Conservation (phyloP, 2,113 vertebrate genomes). For the Strigops habroptila region DNA sequence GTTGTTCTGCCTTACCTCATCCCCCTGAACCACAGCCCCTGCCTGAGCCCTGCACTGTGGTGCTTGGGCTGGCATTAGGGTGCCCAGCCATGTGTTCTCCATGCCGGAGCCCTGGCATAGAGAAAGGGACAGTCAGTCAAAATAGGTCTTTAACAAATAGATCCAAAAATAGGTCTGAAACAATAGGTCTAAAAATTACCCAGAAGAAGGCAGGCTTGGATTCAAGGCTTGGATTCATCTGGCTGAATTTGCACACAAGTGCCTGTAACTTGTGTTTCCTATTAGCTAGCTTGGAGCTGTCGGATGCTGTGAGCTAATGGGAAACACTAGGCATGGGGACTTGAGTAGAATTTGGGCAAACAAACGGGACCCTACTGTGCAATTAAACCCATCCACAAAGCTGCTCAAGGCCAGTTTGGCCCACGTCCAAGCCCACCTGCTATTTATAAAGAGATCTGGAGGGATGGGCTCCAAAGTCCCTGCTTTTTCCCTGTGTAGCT, state of each 20-base stretch:
- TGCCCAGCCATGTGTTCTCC: neutral
- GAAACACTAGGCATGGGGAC: neutral
- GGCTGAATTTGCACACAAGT: neutral
- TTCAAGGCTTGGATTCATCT: neutral
- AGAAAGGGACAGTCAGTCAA: neutral
- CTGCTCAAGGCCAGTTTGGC: neutral
- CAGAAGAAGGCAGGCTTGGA: neutral
- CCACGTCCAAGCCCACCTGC: slow-evolving; percentile 17
- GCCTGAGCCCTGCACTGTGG: neutral
- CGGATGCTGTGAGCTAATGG: neutral
- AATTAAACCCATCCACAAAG: slow-evolving; percentile 1
- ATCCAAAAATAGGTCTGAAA: neutral
- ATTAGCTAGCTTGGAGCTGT: neutral
- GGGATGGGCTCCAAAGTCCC: neutral
- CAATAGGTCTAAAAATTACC: neutral
- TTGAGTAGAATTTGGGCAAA: neutral
- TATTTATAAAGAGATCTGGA: slow-evolving; percentile 23
- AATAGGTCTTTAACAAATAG: neutral
- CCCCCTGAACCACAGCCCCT: neutral
- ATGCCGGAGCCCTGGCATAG: too few species aligned
- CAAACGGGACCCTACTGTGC: neutral
- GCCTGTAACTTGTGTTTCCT: neutral
- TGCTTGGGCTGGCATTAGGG: neutral
- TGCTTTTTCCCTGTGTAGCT: neutral
- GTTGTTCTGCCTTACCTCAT: neutral